Conservation (phyloP, 92 coral and sea anemone species). For the Phenganax subtilis region DNA sequence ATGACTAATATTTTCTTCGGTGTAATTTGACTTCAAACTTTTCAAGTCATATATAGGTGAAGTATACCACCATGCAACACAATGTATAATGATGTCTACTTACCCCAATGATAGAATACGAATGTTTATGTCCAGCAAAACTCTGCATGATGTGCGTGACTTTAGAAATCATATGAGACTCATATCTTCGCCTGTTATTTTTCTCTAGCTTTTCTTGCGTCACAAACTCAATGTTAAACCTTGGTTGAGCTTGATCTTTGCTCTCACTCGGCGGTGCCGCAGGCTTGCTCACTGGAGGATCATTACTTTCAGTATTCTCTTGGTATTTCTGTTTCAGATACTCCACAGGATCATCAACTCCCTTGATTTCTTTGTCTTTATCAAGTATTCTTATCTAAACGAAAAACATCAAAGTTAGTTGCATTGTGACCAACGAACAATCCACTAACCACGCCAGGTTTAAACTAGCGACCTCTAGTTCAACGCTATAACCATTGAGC, state of each 20-base stretch:
- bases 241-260: conserved; percentile 47
- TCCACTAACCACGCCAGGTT: background rate
- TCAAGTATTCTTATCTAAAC: conserved; percentile 71
- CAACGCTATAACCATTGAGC: too few relatives aligned
- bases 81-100: conserved; percentile 11
- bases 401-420: background rate
- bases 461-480: background rate
- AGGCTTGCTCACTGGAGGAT: conserved; percentile 44
- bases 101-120: conserved; percentile 85
- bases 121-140: conserved; percentile 58
- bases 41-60: background rate
- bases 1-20: background rate
- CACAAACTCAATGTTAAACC: conserved; percentile 74
- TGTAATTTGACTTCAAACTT: background rate
- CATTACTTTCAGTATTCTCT: conserved; percentile 13
- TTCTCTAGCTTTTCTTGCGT: conserved; percentile 70
- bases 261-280: conserved; percentile 41
- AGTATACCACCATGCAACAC: background rate
- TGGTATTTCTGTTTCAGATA: conserved; percentile 63
- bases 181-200: conserved; percentile 71
- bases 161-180: conserved; percentile 80
- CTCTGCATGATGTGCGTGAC: conserved; percentile 70
- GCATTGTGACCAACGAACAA: background rate
- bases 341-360: conserved; percentile 65
- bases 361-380: conserved; percentile 68